A percentile compares a stretch with the other conserved stretches of the same genome.
phyloP scores from a whole-genome alignment of 1,140 invertebrate genomes.

The Drosophila sechellia region DNA sequence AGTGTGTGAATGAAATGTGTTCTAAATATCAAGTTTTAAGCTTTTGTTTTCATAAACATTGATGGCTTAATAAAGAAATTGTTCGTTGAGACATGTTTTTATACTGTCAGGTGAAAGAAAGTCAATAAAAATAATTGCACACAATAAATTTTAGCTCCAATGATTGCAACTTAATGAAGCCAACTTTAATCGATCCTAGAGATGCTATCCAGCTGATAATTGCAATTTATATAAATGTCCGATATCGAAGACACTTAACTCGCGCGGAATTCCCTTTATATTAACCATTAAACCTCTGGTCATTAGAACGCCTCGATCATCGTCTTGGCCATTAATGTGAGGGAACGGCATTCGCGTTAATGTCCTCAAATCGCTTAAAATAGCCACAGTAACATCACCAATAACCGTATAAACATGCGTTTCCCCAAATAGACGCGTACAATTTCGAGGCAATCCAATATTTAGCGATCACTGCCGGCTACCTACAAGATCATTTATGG shows the following conservation, averaged over 20 bases:
- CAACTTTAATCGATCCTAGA: slow-evolving; percentile 21
- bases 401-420: slow-evolving; percentile 38
- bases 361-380: slow-evolving; percentile 34
- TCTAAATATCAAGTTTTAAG: no score
- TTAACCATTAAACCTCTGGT: slow-evolving; percentile 22
- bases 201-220: slow-evolving; percentile 25
- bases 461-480: slow-evolving; percentile 57
- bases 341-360: slow-evolving; percentile 34
- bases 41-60: no score
- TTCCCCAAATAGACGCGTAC: slow-evolving; percentile 36
- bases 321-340: slow-evolving; percentile 21
- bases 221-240: slow-evolving; percentile 39
- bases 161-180: slow-evolving; percentile 24
- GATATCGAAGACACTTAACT: slow-evolving; percentile 4
- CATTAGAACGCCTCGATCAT: slow-evolving; percentile 18
- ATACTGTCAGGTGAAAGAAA: neutral
- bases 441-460: slow-evolving; percentile 45
- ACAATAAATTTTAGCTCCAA: neutral
- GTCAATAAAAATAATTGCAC: neutral
- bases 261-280: slow-evolving; percentile 27
- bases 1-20: neutral
- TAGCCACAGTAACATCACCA: slow-evolving; percentile 27
- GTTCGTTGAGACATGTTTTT: no score
- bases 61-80: no score
- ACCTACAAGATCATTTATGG: slow-evolving; percentile 78